Evolutionary conservation across 2,113 vertebrate species (phyloP), one percentile per base, ranked within the genome.

Genomic region (Oncorhynchus gorbuscha): DNA sequence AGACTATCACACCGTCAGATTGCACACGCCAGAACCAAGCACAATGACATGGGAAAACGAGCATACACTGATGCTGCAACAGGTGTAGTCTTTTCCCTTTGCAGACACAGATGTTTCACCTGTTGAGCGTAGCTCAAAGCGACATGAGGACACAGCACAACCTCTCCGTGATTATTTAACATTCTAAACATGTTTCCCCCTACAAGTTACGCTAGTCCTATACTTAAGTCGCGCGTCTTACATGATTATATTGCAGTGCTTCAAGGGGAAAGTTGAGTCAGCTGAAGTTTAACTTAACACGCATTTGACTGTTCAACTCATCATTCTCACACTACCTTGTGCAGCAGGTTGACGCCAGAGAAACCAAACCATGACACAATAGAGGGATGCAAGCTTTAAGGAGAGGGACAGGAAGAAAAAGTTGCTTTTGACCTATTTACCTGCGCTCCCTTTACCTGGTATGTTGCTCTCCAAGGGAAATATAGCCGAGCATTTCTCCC

Each of bases 401-500:
- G 18, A 48, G 13, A 22, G 32, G n/a, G 14, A 61, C 24, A 24
- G n/a, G n/a, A 55, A 71, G 3, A 80, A 77, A 35, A 74, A 1
- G 75, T 71, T 5, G 32, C 73, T 71, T 84, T 82, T 76, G 11
- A 80, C 74, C 62, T 20, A 91, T 88, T 94, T 96, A 98, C 97
- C 97, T 97, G 96, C 88, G 90, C 87, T 85, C 85, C 91, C 91
- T 91, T 92, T 96, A 89, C 95, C 95, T 92, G 92, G 94, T 85
- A 94, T 93, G 93, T 83, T 90, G 81, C 94, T 93, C 92, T 92
- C 92, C 84, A 86, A 82, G 11, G 96, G 95, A 30, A 97, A 95
- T 88, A 99, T 96, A 84, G 95, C 95, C 12, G 95, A 93, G 68
- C 97, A 99, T 92, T 96, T 96, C 88, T 97, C 96, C 88, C 94